Evolutionary conservation across 2,797 vertebrate species (phyloP).

Genomic region (Graptemys geographica): DNA sequence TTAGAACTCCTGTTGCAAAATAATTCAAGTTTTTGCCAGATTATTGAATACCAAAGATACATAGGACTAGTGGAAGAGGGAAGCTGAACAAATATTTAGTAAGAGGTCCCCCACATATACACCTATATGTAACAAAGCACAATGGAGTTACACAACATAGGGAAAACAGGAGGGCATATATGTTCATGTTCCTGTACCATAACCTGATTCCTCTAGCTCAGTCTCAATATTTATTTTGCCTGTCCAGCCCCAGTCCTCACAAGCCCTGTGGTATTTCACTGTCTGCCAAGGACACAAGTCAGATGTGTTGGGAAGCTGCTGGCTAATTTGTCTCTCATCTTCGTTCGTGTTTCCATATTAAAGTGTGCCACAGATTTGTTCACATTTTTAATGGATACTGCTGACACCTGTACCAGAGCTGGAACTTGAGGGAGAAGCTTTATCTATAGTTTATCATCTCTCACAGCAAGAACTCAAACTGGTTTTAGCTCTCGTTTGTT

Average conservation of each 20-base stretch:
- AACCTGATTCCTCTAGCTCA: not conserved
- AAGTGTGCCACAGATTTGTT: not conserved
- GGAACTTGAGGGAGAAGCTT: not conserved
- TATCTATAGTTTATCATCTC: not conserved
- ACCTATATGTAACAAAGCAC: not conserved
- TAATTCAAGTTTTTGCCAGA: too few relatives aligned
- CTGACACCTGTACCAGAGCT: not conserved
- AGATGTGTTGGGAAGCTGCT: not conserved
- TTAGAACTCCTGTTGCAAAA: too few relatives aligned
- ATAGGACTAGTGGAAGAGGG: not conserved
- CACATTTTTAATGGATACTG: not conserved
- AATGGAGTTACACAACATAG: not conserved
- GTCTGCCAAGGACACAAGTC: not conserved
- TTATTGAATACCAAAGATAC: not conserved
- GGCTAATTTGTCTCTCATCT: not conserved
- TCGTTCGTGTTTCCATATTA: not conserved
- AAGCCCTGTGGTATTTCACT: not conserved
- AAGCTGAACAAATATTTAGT: not conserved
- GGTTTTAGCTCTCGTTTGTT: not conserved
- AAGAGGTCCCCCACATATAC: not conserved
- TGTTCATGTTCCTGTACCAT: not conserved
- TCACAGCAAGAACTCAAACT: not conserved
- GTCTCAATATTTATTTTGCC: not conserved
- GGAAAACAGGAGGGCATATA: not conserved
- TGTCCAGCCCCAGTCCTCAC: not conserved